phyloP scores from a whole-genome alignment of 2,888 invertebrate species.

The Apoderus coryli region DNA sequence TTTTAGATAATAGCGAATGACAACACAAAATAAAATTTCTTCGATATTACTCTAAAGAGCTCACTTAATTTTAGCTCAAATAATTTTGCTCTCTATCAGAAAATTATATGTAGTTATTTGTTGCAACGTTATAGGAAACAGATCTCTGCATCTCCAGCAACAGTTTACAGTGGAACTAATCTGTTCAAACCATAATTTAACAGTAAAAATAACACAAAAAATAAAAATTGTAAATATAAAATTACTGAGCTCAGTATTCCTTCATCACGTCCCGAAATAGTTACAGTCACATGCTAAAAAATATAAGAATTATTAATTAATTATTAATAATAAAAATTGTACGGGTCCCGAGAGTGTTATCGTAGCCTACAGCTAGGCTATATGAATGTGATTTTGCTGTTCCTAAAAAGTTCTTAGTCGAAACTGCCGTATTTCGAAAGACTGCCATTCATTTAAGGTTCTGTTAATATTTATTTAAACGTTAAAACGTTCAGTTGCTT shows the following conservation, averaged over 20 bases:
- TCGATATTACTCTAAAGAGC: too few relatives aligned
- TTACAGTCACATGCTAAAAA: slow-evolving; percentile 22
- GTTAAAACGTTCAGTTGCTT: slow-evolving; percentile 24
- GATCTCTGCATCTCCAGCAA: slow-evolving; percentile 16
- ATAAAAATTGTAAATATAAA: slow-evolving; percentile 24
- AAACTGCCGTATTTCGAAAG: slow-evolving; percentile 35
- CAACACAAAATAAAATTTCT: too few relatives aligned
- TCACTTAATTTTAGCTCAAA: too few relatives aligned
- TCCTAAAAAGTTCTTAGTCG: slow-evolving; percentile 31
- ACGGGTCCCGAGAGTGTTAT: slow-evolving; percentile 28
- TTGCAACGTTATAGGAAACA: too few relatives aligned
- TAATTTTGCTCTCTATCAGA: too few relatives aligned
- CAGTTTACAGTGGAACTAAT: slow-evolving; percentile 25
- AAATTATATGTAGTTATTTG: too few relatives aligned
- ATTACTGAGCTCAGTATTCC: slow-evolving; percentile 26
- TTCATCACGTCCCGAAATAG: slow-evolving; percentile 31
- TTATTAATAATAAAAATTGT: too few relatives aligned
- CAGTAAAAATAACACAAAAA: slow-evolving; percentile 10
- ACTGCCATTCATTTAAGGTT: slow-evolving; percentile 33
- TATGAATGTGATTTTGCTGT: slow-evolving; percentile 33
- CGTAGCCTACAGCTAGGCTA: slow-evolving; percentile 28
- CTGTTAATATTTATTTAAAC: slow-evolving; percentile 22
- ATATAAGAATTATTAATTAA: too few relatives aligned
- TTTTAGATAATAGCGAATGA: too few relatives aligned
- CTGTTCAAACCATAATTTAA: slow-evolving; percentile 7